Evolutionary conservation across 2,113 vertebrate species (phyloP).

Genomic region (Dolichallabes microphthalmus): DNA sequence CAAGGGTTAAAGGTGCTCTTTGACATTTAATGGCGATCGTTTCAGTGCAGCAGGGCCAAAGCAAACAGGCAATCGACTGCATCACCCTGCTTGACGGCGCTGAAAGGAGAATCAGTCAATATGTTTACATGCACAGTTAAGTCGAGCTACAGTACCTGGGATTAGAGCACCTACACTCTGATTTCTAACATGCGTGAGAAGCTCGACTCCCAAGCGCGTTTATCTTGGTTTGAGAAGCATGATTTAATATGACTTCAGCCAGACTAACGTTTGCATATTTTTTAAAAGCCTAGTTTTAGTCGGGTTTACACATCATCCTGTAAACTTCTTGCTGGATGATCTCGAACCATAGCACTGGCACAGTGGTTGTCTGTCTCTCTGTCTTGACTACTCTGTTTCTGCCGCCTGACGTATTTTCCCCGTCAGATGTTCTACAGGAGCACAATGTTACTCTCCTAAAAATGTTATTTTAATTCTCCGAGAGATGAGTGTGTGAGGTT

Average conservation of each 20-base stretch:
- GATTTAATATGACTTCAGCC: no score
- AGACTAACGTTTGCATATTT: no score
- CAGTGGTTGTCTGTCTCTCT: slow-evolving; percentile 6
- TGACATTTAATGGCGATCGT: slow-evolving; percentile 73
- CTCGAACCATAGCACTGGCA: slow-evolving; percentile 19
- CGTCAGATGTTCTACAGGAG: neutral
- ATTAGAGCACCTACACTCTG: no score
- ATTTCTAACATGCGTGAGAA: no score
- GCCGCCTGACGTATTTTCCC: neutral
- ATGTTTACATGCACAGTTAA: no score
- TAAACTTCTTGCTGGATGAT: neutral
- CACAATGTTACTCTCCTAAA: neutral
- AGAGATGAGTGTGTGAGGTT: slow-evolving; percentile 37
- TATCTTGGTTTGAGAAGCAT: no score
- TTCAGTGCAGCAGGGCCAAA: slow-evolving; percentile 68
- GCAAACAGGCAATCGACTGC: slow-evolving; percentile 64
- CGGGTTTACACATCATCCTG: no score
- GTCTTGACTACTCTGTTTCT: neutral
- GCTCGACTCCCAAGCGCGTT: no score
- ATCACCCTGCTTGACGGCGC: slow-evolving; percentile 50
- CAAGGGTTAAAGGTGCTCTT: slow-evolving; percentile 57
- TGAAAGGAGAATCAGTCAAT: slow-evolving; percentile 34
- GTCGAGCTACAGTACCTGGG: no score
- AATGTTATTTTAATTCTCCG: slow-evolving; percentile 31
- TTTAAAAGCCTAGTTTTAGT: no score